Conservation (phyloP, 2,797 vertebrate genomes). For the Pelobates cultripes region DNA sequence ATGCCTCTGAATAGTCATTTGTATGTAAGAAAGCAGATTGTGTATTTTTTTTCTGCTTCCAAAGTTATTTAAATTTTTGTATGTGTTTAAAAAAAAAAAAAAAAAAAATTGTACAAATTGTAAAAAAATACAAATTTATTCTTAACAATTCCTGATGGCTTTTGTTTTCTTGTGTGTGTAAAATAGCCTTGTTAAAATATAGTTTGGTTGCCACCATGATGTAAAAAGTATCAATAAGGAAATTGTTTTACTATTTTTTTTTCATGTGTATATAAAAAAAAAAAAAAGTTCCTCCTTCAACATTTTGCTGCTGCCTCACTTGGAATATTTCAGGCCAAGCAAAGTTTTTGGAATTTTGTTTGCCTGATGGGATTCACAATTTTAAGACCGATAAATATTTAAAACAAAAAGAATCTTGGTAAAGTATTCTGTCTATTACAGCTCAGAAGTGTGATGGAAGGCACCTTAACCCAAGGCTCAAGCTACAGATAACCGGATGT, state of each 20-base stretch:
- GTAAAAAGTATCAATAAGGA: not conserved
- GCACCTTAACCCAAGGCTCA: no score
- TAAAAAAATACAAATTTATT: conserved; percentile 78
- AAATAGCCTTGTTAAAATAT: not conserved
- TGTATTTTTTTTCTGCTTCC: conserved; percentile 74
- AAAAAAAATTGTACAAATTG: conserved; percentile 71
- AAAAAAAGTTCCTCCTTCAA: no score
- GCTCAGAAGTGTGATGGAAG: no score
- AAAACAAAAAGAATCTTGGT: no score
- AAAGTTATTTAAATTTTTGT: conserved; percentile 81
- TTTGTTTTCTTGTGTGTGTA: conserved; percentile 4
- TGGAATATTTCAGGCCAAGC: no score
- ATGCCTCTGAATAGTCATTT: conserved; percentile 81
- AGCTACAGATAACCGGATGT: no score
- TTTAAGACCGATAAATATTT: no score
- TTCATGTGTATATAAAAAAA: not conserved
- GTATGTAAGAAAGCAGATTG: conserved; percentile 79
- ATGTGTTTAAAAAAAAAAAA: conserved; percentile 76
- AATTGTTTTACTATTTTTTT: not conserved
- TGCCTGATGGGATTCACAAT: no score
- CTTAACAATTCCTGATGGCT: conserved; percentile 63
- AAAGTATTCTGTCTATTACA: no score
- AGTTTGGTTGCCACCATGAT: no score
- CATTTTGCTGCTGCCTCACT: no score
- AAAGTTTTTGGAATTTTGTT: no score